Conservation (phyloP, 2,797 vertebrate genomes). For the Bucorvus abyssinicus region DNA sequence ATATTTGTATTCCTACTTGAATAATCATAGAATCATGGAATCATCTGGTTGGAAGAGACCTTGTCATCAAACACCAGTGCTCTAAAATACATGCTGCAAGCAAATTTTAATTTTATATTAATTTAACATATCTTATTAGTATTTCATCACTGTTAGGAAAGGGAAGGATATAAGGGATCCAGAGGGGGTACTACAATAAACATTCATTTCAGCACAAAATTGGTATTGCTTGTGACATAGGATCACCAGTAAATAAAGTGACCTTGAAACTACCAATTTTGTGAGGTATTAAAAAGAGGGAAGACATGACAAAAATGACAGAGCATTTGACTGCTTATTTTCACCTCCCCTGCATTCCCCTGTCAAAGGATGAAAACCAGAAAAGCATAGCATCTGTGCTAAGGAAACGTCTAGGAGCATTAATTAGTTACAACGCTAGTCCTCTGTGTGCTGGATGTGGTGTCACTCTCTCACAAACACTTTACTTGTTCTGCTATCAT, state of each 20-base stretch:
- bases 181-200: background rate
- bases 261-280: conserved; percentile 19
- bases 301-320: conserved; percentile 22
- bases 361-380: conserved; percentile 20
- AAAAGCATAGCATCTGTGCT: conserved; percentile 21
- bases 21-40: background rate
- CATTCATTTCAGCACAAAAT: background rate
- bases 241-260: background rate
- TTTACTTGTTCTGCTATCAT: background rate
- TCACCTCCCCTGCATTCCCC: background rate
- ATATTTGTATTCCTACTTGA: conserved; percentile 14
- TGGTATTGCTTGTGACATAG: background rate
- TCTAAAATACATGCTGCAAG: background rate
- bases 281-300: background rate
- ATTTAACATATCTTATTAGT: background rate
- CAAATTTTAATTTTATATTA: background rate
- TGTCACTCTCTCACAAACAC: conserved; percentile 24
- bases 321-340: conserved; percentile 23
- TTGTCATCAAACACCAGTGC: background rate
- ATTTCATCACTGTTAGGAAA: background rate
- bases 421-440: conserved; percentile 54
- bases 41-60: too few relatives aligned
- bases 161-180: background rate
- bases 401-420: conserved; percentile 28
- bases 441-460: conserved; percentile 5